Conservation (phyloP, 2,113 vertebrate species). For the Condylura cristata region DNA sequence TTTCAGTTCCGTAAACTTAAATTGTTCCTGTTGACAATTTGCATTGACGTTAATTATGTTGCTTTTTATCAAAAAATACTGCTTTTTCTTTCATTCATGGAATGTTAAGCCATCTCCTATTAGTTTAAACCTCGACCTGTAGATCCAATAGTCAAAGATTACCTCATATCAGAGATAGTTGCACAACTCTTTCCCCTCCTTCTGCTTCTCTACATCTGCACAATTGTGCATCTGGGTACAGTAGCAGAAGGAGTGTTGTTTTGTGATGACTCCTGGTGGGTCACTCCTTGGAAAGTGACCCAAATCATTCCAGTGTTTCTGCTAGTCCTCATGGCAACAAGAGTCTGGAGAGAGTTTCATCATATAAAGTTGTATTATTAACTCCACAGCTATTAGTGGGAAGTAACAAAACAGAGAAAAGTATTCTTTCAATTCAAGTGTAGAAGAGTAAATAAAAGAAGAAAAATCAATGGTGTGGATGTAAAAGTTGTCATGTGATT, state of each 20-base stretch:
- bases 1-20: background rate
- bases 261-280: background rate
- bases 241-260: background rate
- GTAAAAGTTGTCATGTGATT: background rate
- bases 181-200: background rate
- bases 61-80: background rate
- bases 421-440: background rate
- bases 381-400: background rate
- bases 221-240: background rate
- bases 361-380: background rate
- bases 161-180: background rate
- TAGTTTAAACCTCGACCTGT: background rate
- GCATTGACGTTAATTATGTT: background rate
- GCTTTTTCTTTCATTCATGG: background rate
- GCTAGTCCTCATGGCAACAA: background rate
- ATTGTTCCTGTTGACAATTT: background rate
- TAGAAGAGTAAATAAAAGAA: background rate
- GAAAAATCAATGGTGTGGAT: background rate
- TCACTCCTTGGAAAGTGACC: background rate
- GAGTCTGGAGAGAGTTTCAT: background rate
- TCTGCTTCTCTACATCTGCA: background rate
- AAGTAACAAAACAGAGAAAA: constrained; percentile 7
- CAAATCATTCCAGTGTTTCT: background rate
- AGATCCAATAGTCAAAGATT: background rate
- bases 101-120: background rate